A percentile compares a stretch with the other conserved stretches of the same genome.
phyloP scores from a whole-genome alignment of 2,113 vertebrate species.

The Austrofundulus limnaeus region DNA sequence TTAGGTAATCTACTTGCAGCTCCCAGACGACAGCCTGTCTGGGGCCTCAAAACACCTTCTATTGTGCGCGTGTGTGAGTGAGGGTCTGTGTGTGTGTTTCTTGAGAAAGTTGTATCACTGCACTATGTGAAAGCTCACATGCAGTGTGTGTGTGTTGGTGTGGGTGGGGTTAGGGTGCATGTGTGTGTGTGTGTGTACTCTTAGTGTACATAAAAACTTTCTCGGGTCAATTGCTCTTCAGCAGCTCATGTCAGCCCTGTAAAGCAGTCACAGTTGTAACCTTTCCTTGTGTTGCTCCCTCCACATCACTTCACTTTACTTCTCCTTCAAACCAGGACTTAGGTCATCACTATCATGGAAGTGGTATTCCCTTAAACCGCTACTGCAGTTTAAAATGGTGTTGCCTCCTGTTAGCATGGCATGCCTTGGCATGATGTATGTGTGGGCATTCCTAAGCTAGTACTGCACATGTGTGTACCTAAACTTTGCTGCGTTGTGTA shows the following conservation, averaged over 20 bases:
- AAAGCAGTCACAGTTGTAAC: slow-evolving; percentile 58
- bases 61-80: slow-evolving; percentile 67
- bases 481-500: slow-evolving; percentile 20
- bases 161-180: not conserved
- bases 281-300: slow-evolving; percentile 42
- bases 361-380: slow-evolving; percentile 20
- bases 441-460: slow-evolving; percentile 23
- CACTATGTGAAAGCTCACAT: slow-evolving; percentile 4
- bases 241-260: slow-evolving; percentile 54
- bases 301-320: slow-evolving; percentile 21
- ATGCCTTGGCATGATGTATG: slow-evolving; percentile 7
- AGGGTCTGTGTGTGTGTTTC: slow-evolving; percentile 35
- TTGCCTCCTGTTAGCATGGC: slow-evolving; percentile 26
- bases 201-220: slow-evolving; percentile 44
- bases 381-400: slow-evolving; percentile 16
- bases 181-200: slow-evolving; percentile 13
- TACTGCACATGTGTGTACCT: slow-evolving; percentile 4
- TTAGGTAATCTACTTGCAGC: slow-evolving; percentile 72
- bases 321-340: slow-evolving; percentile 23
- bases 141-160: slow-evolving; percentile 12
- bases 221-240: slow-evolving; percentile 57
- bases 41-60: slow-evolving; percentile 74
- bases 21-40: slow-evolving; percentile 76
- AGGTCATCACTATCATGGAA: slow-evolving; percentile 52
- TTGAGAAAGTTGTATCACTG: slow-evolving; percentile 18